Percentiles rank a stretch among this genome's conserved stretches.
These are phyloP conservation scores for Panzeria rudis DNA, from an alignment of 2,888 invertebrate genomes.

Conservation along the genomic window DNA sequence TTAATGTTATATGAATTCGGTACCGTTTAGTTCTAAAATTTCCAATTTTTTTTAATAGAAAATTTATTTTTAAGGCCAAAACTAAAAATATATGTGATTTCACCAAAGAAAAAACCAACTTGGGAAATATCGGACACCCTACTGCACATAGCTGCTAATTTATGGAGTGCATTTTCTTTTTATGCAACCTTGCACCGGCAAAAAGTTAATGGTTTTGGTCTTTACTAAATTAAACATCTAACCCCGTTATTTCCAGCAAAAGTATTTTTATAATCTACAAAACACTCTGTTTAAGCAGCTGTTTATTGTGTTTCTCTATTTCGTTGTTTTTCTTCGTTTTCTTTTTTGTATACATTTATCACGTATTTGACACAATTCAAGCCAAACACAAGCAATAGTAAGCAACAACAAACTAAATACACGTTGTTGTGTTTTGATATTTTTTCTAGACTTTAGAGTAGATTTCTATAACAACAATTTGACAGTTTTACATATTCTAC, in stretches of 20 bases:
- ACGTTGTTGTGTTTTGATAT: constrained; percentile 49
- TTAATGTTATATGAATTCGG: no score
- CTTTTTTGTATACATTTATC: constrained; percentile 28
- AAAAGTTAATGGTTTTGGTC: constrained; percentile 9
- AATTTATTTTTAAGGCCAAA: no score
- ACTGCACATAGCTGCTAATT: not conserved
- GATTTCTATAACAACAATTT: constrained; percentile 45
- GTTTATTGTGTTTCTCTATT: not conserved
- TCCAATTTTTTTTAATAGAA: no score
- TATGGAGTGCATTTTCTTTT: not conserved
- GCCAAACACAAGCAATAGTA: constrained; percentile 54
- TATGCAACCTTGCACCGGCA: not conserved
- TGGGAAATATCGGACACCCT: no score
- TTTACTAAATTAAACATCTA: not conserved
- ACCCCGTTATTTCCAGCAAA: constrained; percentile 2
- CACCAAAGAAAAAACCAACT: no score
- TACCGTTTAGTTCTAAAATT: no score
- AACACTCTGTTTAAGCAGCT: constrained; percentile 56
- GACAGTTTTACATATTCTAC: constrained; percentile 68
- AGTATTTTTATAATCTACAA: not conserved
- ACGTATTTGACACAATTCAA: constrained; percentile 55
- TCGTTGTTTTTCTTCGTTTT: not conserved
- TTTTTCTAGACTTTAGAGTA: constrained; percentile 1
- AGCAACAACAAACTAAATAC: constrained; percentile 35
- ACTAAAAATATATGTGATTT: no score